Evolutionary conservation across 2,113 vertebrate species (phyloP).

Genomic region (Gracilinanus agilis): DNA sequence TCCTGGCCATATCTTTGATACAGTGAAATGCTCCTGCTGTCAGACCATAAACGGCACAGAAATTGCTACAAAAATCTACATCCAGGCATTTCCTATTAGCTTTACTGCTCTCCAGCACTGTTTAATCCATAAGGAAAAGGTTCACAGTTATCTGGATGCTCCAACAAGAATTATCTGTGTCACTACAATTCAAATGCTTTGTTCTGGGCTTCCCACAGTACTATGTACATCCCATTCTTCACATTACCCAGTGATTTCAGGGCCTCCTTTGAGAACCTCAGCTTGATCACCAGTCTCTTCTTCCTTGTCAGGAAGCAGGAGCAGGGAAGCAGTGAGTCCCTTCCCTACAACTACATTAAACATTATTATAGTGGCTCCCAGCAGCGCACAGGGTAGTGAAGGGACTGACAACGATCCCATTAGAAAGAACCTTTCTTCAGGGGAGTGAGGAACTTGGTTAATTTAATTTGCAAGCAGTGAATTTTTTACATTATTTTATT

Average conservation of each 20-base stretch:
- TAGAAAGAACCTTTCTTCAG: constrained; percentile 2
- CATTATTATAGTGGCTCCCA: background rate
- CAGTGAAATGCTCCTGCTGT: constrained; percentile 79
- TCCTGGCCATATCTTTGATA: constrained; percentile 78
- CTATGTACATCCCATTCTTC: background rate
- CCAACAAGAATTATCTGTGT: constrained; percentile 8
- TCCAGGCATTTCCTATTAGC: constrained; percentile 53
- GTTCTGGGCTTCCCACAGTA: background rate
- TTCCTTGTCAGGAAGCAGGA: constrained; percentile 72
- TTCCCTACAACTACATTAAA: constrained; percentile 27
- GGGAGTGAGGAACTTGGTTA: background rate
- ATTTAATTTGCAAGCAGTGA: constrained; percentile 14
- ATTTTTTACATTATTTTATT: constrained; percentile 8
- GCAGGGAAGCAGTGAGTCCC: constrained; percentile 7
- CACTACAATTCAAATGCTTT: background rate
- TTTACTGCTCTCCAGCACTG: rapidly evolving
- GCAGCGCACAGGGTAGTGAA: background rate
- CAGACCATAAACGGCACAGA: constrained; percentile 79
- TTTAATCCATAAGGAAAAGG: constrained; percentile 33
- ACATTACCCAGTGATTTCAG: background rate
- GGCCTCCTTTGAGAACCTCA: constrained; percentile 56
- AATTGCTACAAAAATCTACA: constrained; percentile 68
- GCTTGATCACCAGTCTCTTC: constrained; percentile 59
- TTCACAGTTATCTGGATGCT: constrained; percentile 12
- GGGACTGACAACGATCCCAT: constrained; percentile 25